These are phyloP conservation scores for Pristis pectinata DNA, from an alignment of 2,797 vertebrate genomes.

Conservation along the genomic window DNA sequence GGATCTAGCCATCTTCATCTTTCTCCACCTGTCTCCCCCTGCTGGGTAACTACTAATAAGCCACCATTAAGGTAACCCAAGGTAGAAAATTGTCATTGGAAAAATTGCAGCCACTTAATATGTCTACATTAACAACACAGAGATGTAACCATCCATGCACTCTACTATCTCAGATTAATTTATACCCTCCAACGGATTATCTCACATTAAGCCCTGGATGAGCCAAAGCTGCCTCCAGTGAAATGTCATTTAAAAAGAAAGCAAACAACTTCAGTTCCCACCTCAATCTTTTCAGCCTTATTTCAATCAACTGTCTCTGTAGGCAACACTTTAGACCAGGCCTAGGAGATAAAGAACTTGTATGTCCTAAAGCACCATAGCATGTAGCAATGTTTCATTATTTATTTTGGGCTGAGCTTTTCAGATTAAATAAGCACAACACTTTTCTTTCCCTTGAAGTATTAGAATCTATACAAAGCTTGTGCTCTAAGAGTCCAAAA, in stretches of 20 bases:
- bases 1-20: too few relatives aligned
- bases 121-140: background rate
- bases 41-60: too few relatives aligned
- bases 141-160: background rate
- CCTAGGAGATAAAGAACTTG: too few relatives aligned
- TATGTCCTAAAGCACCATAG: background rate
- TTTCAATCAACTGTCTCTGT: background rate
- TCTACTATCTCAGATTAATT: background rate
- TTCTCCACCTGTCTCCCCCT: too few relatives aligned
- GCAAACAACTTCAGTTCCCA: background rate
- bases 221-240: background rate
- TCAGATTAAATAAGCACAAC: background rate
- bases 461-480: background rate
- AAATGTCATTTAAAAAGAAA: background rate
- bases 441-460: background rate
- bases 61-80: too few relatives aligned
- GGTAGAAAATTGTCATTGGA: too few relatives aligned
- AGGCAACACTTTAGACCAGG: background rate
- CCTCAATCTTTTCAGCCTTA: background rate
- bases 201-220: background rate
- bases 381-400: background rate
- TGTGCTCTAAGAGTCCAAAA: background rate
- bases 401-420: background rate
- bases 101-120: background rate
- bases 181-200: background rate